phyloP scores from a whole-genome alignment of 2,888 invertebrate genomes.

The Lasioglossum figueresi region DNA sequence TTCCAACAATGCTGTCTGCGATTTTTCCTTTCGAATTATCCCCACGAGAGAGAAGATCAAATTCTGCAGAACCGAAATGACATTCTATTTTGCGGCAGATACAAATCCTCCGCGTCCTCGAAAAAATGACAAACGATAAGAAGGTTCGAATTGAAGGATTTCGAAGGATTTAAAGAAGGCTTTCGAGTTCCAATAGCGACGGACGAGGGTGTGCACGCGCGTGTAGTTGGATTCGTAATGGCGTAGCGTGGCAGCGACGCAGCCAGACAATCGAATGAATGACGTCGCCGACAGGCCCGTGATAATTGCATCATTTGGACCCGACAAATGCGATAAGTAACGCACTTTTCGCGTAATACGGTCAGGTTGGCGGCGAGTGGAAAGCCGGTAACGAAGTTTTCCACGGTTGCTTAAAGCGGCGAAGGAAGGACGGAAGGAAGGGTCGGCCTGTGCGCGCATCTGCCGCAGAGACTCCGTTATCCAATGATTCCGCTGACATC shows the following conservation, averaged over 20 bases:
- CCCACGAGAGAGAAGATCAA: too few relatives aligned
- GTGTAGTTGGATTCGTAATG: background rate
- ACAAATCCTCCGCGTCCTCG: background rate
- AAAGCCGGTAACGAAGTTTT: conserved; percentile 58
- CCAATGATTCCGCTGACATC: conserved; percentile 65
- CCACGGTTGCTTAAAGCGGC: conserved; percentile 59
- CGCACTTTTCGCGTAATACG: conserved; percentile 53
- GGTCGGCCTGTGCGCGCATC: conserved; percentile 40
- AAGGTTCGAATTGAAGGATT: background rate
- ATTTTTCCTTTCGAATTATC: too few relatives aligned
- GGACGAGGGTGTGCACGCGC: background rate
- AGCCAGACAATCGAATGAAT: conserved; percentile 38
- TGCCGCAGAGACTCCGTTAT: conserved; percentile 64
- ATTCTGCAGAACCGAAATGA: too few relatives aligned
- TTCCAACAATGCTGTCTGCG: too few relatives aligned
- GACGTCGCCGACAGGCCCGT: conserved; percentile 15
- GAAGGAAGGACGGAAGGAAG: conserved; percentile 24
- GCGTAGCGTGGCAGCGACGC: background rate
- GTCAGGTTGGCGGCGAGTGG: conserved; percentile 5
- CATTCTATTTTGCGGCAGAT: too few relatives aligned
- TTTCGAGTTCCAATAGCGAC: background rate
- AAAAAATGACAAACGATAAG: background rate
- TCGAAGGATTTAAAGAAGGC: background rate
- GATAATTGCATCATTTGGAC: conserved; percentile 55
- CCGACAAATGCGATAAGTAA: conserved; percentile 52